Evolutionary conservation across 2,888 invertebrate species (phyloP), one percentile per base, ranked within the genome.

Genomic region (Fabriciana adippe): DNA sequence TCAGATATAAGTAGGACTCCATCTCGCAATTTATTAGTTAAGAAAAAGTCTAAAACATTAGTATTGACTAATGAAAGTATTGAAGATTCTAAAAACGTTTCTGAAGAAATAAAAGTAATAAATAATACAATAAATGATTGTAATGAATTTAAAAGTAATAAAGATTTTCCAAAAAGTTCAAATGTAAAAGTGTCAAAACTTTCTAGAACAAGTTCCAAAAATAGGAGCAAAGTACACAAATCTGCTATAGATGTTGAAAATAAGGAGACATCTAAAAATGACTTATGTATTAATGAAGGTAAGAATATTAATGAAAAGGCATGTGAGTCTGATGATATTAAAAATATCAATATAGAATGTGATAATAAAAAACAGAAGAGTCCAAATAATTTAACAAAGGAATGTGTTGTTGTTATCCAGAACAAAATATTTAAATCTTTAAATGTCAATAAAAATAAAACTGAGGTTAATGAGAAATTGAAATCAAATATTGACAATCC

Each of bases 321-420:
- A 57, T 11, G 14, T 13, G 54, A 50, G 6, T 5, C 15, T 31
- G 47, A 31, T 2, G 60, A 41, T 50, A 26, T 16, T 62, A 64
- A 63, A 55, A 61, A 2, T 26, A 55, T 57, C 18, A 47, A 18
- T 47, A 35, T 57, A 35, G 57, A 60, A 26, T 72, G 71, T 31
- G 65, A 71, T 63, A 63, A 60, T 5, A 80, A 80, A 74, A 73
- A 78, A 55, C 31, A 66, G 67, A 84, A 73, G 70, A 84, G 83
- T 72, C 92, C 92, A 4, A 88, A 87, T 75, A 85, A 90, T 48
- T 78, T 92, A 4, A 83, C 82, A n/a, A 90, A 88, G 76, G 88
- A 92, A 80, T 92, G 92, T 72, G 79, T 91, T 68, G 88, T 91
- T 64, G 86, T 92, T 4, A 84, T 92, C 74, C 90, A 92, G 72